phyloP scores from a whole-genome alignment of 2,888 invertebrate species.

The Anticlea derivata region DNA sequence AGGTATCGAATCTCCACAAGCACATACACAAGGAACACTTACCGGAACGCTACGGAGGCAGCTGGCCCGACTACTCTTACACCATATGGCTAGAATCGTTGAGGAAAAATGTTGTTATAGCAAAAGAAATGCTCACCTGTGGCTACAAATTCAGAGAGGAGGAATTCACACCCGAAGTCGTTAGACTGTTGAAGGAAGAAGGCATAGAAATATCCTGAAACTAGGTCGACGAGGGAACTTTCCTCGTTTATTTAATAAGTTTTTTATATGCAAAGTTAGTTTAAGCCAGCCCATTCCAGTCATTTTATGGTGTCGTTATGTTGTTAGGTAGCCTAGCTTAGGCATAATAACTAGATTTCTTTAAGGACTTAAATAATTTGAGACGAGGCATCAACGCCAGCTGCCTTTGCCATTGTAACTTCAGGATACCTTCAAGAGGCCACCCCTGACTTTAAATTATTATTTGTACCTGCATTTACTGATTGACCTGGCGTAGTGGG shows the following conservation, averaged over 20 bases:
- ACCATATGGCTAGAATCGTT: conserved; percentile 89
- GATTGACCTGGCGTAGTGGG: too few species aligned
- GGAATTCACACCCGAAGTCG: conserved; percentile 65
- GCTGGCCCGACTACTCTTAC: conserved; percentile 88
- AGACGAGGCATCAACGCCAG: too few species aligned
- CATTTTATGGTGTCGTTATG: conserved; percentile 14
- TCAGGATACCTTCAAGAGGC: too few species aligned
- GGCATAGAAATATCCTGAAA: conserved; percentile 58
- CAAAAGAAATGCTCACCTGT: conserved; percentile 85
- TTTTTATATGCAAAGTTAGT: conserved; percentile 13
- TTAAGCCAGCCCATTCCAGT: conserved; percentile 31
- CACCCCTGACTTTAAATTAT: too few species aligned
- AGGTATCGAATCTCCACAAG: conserved; percentile 88
- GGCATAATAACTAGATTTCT: too few species aligned
- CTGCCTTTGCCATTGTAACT: too few species aligned
- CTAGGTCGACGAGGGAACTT: conserved; percentile 5
- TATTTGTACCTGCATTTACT: too few species aligned
- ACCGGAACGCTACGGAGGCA: conserved; percentile 88
- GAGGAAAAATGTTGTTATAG: conserved; percentile 80
- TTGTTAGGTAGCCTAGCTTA: conserved; percentile 7
- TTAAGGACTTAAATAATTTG: too few species aligned
- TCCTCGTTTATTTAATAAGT: conserved; percentile 8
- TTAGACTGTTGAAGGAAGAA: conserved; percentile 62
- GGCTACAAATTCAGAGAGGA: conserved; percentile 85
- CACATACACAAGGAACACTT: conserved; percentile 86